phyloP scores from a whole-genome alignment of 2,113 vertebrate genomes.

The Odocoileus hemionus region DNA sequence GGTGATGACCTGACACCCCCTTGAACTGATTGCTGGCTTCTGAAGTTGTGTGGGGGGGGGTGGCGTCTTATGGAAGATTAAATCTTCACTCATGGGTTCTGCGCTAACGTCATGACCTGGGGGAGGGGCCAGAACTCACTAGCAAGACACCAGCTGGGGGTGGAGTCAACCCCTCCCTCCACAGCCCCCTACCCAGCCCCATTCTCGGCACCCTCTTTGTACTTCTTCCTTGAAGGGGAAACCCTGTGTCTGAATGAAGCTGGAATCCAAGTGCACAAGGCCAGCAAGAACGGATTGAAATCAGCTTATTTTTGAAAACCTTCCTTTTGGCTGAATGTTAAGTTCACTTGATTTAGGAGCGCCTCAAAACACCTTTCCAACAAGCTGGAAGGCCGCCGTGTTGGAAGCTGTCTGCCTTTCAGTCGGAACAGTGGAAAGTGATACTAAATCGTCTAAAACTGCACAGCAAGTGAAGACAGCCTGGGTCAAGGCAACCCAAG shows the following conservation, averaged over 20 bases:
- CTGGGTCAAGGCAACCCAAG: neutral
- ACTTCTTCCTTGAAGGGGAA: neutral
- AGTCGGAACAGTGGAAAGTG: neutral
- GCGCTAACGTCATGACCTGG: fast-evolving
- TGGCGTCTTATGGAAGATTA: neutral
- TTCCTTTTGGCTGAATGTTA: neutral
- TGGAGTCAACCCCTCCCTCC: neutral
- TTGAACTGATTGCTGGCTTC: neutral
- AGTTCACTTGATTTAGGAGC: conserved; percentile 15
- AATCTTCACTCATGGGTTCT: neutral
- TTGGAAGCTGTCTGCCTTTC: neutral
- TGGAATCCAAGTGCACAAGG: neutral
- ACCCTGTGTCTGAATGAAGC: neutral
- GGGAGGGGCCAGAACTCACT: neutral
- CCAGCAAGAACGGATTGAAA: neutral
- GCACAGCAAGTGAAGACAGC: neutral
- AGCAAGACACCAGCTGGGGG: neutral
- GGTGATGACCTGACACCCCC: neutral
- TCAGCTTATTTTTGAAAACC: neutral
- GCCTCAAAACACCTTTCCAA: neutral
- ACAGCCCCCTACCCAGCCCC: neutral
- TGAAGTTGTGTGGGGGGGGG: too few relatives aligned
- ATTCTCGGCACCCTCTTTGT: neutral
- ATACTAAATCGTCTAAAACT: neutral
- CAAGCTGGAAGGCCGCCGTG: neutral